These are phyloP conservation scores for Pluvianellus socialis DNA, from an alignment of 2,113 vertebrate species.

Conservation along the genomic window DNA sequence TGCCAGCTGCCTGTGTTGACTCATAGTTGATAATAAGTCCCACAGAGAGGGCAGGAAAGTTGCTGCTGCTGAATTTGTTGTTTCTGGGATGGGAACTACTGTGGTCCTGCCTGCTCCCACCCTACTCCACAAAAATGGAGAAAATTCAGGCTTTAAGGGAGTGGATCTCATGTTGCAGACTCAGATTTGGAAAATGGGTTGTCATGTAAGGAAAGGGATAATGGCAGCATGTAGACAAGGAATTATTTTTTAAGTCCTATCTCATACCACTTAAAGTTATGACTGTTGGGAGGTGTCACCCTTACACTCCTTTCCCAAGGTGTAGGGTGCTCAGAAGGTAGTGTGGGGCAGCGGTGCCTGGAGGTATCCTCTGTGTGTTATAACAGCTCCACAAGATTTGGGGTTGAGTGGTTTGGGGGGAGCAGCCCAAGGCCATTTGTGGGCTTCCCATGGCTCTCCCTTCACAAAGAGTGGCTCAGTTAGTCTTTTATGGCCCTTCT, in stretches of 20 bases:
- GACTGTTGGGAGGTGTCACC: not conserved
- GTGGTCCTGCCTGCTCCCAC: not conserved
- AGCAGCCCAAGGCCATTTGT: not conserved
- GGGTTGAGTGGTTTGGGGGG: not conserved
- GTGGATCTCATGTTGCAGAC: not conserved
- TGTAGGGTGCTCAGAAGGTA: not conserved
- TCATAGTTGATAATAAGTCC: not conserved
- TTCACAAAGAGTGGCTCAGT: not conserved
- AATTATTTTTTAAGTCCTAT: not conserved
- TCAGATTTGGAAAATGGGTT: not conserved
- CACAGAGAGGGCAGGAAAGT: conserved; percentile 50
- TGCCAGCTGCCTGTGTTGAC: conserved; percentile 43
- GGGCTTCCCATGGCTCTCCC: not conserved
- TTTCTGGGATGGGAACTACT: not conserved
- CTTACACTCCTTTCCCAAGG: not conserved
- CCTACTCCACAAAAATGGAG: not conserved
- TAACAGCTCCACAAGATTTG: not conserved
- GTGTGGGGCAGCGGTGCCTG: not conserved
- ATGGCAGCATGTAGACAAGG: not conserved
- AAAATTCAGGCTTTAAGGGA: not conserved
- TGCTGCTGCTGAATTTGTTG: conserved; percentile 49
- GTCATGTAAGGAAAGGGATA: not conserved
- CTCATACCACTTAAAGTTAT: not conserved
- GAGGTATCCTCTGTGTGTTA: not conserved
- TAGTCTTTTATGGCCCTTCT: not conserved